Conservation (phyloP, 1,140 invertebrate genomes). For the Eciton burchellii region DNA sequence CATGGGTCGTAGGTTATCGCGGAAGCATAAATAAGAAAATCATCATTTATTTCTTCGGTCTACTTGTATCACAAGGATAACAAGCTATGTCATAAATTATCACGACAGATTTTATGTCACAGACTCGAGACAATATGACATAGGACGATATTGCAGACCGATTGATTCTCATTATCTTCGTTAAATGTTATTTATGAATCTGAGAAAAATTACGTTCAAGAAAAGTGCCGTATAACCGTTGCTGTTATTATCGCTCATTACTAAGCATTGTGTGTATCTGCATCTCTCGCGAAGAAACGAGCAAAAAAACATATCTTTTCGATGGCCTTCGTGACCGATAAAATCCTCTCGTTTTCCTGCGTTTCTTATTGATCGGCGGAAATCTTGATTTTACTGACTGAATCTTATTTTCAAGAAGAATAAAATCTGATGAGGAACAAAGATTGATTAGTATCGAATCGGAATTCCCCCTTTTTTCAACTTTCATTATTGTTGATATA, state of each 20-base stretch:
- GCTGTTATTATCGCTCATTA: slow-evolving; percentile 28
- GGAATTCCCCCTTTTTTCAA: no score
- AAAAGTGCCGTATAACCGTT: background rate
- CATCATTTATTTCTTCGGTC: background rate
- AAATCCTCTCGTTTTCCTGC: background rate
- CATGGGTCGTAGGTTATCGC: background rate
- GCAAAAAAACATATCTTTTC: background rate
- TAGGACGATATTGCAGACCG: background rate
- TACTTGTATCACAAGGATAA: slow-evolving; percentile 6
- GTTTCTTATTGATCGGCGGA: background rate
- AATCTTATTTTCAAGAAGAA: slow-evolving; percentile 24
- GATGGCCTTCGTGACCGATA: slow-evolving; percentile 18
- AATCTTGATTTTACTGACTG: background rate
- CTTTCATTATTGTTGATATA: no score
- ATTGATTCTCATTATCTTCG: background rate
- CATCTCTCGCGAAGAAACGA: background rate
- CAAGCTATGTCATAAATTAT: background rate
- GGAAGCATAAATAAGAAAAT: background rate
- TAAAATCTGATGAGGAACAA: background rate
- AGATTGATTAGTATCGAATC: slow-evolving; percentile 1
- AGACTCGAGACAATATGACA: background rate
- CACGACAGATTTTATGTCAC: background rate
- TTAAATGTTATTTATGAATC: background rate
- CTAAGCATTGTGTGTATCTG: background rate
- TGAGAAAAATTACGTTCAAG: slow-evolving; percentile 13